A percentile compares a stretch with the other conserved stretches of the same genome.
phyloP scores from a whole-genome alignment of 2,888 invertebrate genomes.

The Metallyticus violacea region DNA sequence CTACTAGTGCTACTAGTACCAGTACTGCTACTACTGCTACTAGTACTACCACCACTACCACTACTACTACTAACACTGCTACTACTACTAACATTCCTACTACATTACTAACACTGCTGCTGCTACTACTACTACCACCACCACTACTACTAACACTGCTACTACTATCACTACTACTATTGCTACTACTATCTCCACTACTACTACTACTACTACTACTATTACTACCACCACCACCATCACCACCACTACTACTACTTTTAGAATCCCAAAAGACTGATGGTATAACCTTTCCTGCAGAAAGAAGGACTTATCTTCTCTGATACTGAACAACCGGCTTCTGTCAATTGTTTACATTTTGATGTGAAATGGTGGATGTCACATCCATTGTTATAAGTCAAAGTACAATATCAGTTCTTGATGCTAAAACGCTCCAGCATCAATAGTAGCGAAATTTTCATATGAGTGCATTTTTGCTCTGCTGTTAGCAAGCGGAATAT shows the following conservation, averaged over 20 bases:
- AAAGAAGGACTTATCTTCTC: no score
- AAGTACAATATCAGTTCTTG: no score
- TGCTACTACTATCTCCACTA: background rate
- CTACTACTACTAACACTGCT: background rate
- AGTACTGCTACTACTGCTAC: background rate
- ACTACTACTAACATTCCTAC: background rate
- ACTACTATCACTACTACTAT: background rate
- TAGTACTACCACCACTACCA: background rate
- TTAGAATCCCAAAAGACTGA: no score
- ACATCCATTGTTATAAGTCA: no score
- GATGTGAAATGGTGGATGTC: no score
- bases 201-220: background rate
- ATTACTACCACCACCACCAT: background rate
- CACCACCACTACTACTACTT: background rate
- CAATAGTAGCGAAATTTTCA: no score
- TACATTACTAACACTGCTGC: background rate
- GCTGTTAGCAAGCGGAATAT: no score
- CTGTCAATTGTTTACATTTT: no score
- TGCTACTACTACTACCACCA: background rate
- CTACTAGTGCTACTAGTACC: background rate
- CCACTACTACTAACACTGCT: background rate
- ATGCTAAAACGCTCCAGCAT: no score
- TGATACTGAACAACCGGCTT: no score
- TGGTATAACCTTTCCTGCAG: no score
- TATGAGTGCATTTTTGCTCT: no score